Base-by-base conservation (phyloP, 2,797 vertebrate species). In the Pangasius macronema region DNA sequence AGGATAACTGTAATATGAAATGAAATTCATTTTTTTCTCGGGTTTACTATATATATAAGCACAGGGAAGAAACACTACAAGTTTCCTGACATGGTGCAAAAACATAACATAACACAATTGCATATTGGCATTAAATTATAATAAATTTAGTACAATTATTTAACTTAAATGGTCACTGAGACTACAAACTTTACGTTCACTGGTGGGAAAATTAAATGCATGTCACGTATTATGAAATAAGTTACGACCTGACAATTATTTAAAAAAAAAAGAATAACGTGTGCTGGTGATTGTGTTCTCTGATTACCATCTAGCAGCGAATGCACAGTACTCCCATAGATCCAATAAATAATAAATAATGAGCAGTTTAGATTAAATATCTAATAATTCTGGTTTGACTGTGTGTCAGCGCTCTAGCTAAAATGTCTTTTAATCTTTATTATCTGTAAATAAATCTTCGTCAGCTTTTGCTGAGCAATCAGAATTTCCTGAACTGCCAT, bases 401-500 rank as follows among this genome's bases (percentile, higher is more conserved):
- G 18, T 82, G 59, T 51, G 9, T 51, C n/a, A 83, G 2, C 8
- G 3, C 14, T 82, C 0, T 6, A 67, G n/a, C 18, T 20, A 42
- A 51, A 2, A 67, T 5, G n/a, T 39, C 39, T 51, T 67, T 30
- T 18, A 49, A 46, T 30, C 61, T 49, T 67, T 51, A 30, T 30
- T 20, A 46, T 82, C 13, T 65, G 9, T 46, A 83, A 83, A 36
- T 51, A 49, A 30, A 49, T 65, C 14, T 68, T 83, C 33, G 27
- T 20, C 49, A 55, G 82, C n/a, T 68, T 70, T 83, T 83, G 82
- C 82, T 83, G 49, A 83, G 65, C 30, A 68, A 53, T 83, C 27
- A 67, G 39, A 68, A 51, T 68, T 83, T 68, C 46, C 81, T 67
- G 61, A 67, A 27, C 27, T 65, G 61, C 61, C 9, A 65, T 65